Conservation (phyloP, 2,797 vertebrate genomes). For the Onychomys arenicola region DNA sequence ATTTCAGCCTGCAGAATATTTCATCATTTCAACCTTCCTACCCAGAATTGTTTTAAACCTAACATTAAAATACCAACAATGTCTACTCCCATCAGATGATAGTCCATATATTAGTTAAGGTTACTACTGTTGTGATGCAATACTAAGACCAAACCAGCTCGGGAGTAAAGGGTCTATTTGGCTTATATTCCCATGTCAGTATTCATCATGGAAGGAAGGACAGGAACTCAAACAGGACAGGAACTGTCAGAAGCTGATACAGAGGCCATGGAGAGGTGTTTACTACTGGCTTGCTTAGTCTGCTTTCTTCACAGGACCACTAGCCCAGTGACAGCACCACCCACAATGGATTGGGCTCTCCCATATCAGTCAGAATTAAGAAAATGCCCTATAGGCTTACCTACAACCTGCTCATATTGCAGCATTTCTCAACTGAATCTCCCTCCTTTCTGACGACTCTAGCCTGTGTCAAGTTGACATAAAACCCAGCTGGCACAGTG, state of each 20-base stretch:
- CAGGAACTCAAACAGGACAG: not conserved
- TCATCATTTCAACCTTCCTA: slow-evolving; percentile 5
- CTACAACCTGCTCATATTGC: not conserved
- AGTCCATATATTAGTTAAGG: not conserved
- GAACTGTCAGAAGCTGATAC: not conserved
- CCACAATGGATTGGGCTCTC: too few relatives aligned
- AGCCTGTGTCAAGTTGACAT: not conserved
- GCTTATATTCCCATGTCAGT: not conserved
- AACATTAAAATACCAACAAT: slow-evolving; percentile 41
- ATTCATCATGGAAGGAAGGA: not conserved
- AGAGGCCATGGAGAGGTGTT: not conserved
- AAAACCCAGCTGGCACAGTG: not conserved
- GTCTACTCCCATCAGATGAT: not conserved
- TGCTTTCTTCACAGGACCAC: not conserved
- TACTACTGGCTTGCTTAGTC: not conserved
- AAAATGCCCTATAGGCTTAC: not conserved
- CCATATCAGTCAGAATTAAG: not conserved
- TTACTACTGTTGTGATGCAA: not conserved
- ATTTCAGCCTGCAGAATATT: slow-evolving; percentile 41
- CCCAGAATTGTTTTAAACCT: not conserved
- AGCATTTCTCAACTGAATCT: not conserved
- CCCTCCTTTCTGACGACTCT: not conserved
- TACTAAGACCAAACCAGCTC: not conserved
- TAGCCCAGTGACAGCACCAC: not conserved
- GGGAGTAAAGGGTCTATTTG: not conserved